Base-by-base conservation (phyloP, 2,888 invertebrate species). In the Hypomecis punctinalis region DNA sequence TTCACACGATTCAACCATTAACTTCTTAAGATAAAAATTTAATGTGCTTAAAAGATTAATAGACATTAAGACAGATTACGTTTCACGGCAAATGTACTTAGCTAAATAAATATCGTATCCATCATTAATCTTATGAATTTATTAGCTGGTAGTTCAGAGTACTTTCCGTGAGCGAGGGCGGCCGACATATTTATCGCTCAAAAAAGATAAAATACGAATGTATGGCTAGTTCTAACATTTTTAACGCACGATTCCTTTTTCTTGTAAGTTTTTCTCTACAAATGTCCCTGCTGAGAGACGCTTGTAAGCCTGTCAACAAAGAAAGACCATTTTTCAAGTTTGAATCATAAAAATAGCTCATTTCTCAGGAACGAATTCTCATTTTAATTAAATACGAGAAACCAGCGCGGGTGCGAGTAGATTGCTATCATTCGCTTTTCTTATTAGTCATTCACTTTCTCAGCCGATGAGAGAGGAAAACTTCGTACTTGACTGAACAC, bases 121-220 rank as follows among this genome's bases (percentile, higher is more conserved):
- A 83, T 85, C 90, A 89, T 91, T 89, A 88, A 91, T 91, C 91
- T 89, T 82, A 75, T 77, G 78, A 80, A 91, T 91, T 91, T 91
- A 91, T 91, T 83, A 82, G 79, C 76, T 83, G 76, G 80, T 79
- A 82, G 83, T 86, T 81, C 74, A 79, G 82, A 80, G 83, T 85
- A 82, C 85, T 83, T 79, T 76, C 82, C 79, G 76, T 75, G 76
- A 75, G 84, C 83, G 87, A 87, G 84, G 88, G 88, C 86, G 88
- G 81, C 67, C 69, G 85, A 88, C 83, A 82, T 89, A 89, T 91
- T 90, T 90, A 91, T 90, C 82, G 82, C 84, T 75, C 68, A 71
- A 74, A 74, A 83, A 84, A 88, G 87, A 88, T 87, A 89, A 89
- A 86, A 85, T 82, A 81, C 70, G 76, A 81, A 78, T 80, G 78